Percentiles rank a stretch among this genome's conserved stretches.
Evolutionary conservation across 2,113 vertebrate species (phyloP).

Genomic region (Petromus typicus): DNA sequence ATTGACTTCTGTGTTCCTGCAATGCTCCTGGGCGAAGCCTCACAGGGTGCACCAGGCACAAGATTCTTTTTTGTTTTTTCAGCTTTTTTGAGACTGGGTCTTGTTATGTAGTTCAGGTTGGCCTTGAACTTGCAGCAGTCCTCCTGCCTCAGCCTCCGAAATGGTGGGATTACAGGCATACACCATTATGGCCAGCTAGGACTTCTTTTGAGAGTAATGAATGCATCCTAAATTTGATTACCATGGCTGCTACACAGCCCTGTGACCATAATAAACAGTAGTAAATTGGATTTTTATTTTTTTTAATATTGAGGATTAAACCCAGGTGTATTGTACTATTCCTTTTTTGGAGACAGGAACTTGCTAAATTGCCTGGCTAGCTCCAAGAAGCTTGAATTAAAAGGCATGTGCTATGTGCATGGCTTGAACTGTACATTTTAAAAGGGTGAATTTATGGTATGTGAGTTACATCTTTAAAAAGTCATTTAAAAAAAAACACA

Average conservation of each 20-base stretch:
- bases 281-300: too few relatives aligned
- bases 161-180: too few relatives aligned
- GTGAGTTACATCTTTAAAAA: not conserved
- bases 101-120: not conserved
- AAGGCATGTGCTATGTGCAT: not conserved
- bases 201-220: not conserved
- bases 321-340: not conserved
- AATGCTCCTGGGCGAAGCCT: too few relatives aligned
- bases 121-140: too few relatives aligned
- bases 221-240: not conserved
- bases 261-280: not conserved
- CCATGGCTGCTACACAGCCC: not conserved
- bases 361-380: not conserved
- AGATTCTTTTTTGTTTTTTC: not conserved
- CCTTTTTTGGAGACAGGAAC: not conserved
- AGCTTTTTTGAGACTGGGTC: not conserved
- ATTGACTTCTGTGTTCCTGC: not conserved
- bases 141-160: too few relatives aligned
- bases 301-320: not conserved
- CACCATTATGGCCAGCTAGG: not conserved
- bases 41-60: too few relatives aligned
- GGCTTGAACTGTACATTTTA: too few relatives aligned
- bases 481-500: not conserved
- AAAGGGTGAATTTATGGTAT: not conserved
- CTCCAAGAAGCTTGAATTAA: not conserved